A percentile compares a stretch with the other conserved stretches of the same genome.
Evolutionary conservation across 2,797 vertebrate genomes (phyloP).

Genomic region (Schizothorax lantsangensis): DNA sequence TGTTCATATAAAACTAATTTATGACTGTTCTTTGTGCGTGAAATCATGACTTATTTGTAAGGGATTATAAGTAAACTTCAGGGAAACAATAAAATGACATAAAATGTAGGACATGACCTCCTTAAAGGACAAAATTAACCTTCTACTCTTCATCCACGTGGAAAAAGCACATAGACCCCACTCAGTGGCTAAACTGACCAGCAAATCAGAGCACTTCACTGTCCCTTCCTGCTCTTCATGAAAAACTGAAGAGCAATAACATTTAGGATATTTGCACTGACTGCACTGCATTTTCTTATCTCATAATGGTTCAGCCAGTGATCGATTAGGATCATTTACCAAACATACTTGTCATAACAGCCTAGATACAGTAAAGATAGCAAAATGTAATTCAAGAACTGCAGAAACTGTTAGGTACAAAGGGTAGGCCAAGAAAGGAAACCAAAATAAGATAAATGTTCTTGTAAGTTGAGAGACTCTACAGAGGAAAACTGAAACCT

Average conservation of each 20-base stretch:
- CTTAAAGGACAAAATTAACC: not conserved
- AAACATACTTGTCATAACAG: not conserved
- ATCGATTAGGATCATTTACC: not conserved
- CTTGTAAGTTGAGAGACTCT: not conserved
- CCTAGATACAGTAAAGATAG: slow-evolving; percentile 23
- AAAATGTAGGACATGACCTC: not conserved
- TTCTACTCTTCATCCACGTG: not conserved
- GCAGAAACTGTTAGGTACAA: not conserved
- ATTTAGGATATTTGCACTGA: not conserved
- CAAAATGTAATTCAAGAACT: not conserved
- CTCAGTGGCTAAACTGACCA: not conserved
- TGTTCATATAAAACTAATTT: not conserved
- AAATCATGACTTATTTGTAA: not conserved
- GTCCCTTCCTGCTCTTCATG: not conserved
- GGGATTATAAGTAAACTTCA: not conserved
- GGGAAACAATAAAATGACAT: not conserved
- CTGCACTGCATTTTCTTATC: slow-evolving; percentile 28
- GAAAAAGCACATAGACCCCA: not conserved
- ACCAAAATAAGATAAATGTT: slow-evolving; percentile 11
- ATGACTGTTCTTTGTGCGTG: not conserved
- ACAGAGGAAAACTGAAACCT: slow-evolving; percentile 30
- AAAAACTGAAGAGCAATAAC: not conserved
- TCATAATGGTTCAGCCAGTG: slow-evolving; percentile 11
- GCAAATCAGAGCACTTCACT: not conserved
- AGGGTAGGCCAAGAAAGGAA: slow-evolving; percentile 6